These are phyloP conservation scores for Poecilia velifera DNA, from an alignment of 2,797 vertebrate genomes.

Conservation along the genomic window DNA sequence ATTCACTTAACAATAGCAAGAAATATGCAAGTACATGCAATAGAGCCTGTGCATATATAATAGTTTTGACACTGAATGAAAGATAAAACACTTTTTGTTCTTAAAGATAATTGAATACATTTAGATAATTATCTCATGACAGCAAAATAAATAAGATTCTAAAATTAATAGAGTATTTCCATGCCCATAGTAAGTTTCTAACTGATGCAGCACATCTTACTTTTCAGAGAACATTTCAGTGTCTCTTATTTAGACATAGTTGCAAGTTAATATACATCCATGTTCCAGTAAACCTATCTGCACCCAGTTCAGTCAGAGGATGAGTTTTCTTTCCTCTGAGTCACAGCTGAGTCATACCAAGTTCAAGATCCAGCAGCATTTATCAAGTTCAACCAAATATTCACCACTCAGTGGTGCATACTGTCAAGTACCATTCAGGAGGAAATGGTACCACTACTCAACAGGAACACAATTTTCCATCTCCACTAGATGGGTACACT, in stretches of 20 bases:
- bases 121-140: neutral
- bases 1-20: neutral
- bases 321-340: neutral
- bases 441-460: neutral
- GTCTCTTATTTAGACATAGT: neutral
- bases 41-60: neutral
- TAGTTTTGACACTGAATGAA: neutral
- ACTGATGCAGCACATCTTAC: neutral
- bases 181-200: neutral
- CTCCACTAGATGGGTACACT: neutral
- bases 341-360: neutral
- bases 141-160: neutral
- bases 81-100: neutral
- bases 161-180: neutral
- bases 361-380: neutral
- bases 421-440: neutral
- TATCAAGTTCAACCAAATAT: neutral
- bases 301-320: neutral
- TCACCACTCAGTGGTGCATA: neutral
- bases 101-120: neutral
- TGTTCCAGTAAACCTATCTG: neutral
- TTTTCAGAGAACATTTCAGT: neutral
- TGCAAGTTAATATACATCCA: neutral
- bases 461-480: neutral
- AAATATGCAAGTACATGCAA: neutral